Conservation (phyloP, 2,113 vertebrate species). For the Gymnorhina tibicen region DNA sequence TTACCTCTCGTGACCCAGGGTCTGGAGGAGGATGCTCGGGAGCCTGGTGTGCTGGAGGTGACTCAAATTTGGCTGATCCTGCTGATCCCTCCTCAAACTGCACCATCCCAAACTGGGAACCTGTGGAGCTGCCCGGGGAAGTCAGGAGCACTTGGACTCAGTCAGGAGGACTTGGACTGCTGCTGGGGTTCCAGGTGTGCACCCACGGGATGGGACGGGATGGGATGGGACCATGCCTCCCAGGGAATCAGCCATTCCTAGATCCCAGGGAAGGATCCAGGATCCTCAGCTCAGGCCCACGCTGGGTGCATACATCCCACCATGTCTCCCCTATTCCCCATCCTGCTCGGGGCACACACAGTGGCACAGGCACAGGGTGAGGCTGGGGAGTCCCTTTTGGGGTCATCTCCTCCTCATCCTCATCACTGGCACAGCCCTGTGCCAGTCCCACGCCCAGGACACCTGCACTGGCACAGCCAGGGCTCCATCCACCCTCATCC, state of each 20-base stretch:
- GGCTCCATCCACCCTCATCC: neutral
- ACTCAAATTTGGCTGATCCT: neutral
- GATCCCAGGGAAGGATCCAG: neutral
- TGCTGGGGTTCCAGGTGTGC: neutral
- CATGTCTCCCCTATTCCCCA: accelerated
- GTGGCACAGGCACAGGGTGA: neutral
- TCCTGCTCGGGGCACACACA: accelerated
- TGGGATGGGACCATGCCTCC: neutral
- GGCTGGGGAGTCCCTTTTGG: neutral
- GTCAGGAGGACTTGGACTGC: too few relatives aligned
- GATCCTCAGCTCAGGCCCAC: neutral
- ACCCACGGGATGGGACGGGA: neutral
- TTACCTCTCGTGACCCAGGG: neutral
- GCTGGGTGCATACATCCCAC: neutral
- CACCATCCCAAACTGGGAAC: neutral
- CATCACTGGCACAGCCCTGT: neutral
- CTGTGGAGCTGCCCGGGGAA: neutral
- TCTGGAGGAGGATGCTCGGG: accelerated
- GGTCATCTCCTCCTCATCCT: neutral
- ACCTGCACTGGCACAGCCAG: neutral
- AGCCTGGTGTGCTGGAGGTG: neutral
- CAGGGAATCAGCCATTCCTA: neutral
- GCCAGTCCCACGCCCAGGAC: neutral
- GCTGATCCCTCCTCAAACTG: accelerated
- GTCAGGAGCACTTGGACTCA: neutral